Percentiles rank a stretch among this genome's conserved stretches.
These are phyloP conservation scores for Cyphomyrus plagiostoma DNA, from an alignment of 2,113 vertebrate species.

Conservation along the genomic window DNA sequence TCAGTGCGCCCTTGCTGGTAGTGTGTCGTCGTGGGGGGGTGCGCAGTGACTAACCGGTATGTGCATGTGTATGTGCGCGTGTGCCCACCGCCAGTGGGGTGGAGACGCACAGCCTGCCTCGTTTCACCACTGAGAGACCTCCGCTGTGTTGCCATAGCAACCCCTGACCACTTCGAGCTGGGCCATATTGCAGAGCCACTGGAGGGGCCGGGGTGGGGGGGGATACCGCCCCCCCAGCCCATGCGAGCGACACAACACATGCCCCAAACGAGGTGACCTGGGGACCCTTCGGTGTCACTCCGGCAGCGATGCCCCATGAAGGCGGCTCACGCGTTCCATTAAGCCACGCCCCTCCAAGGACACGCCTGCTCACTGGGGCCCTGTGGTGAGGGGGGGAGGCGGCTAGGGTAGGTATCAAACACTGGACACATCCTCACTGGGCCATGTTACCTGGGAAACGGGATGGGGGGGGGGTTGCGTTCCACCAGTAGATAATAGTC, in stretches of 20 bases:
- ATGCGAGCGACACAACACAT: background rate
- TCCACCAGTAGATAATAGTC: conserved; percentile 1
- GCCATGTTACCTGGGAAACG: background rate
- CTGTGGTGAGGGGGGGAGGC: background rate
- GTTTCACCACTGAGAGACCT: conserved; percentile 12
- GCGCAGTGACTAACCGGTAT: background rate
- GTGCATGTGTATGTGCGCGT: background rate
- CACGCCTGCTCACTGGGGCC: background rate
- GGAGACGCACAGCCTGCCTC: background rate
- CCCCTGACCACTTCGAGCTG: conserved; percentile 10
- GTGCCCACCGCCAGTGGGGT: background rate
- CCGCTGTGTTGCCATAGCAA: conserved; percentile 23
- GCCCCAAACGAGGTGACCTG: background rate
- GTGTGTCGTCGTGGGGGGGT: background rate
- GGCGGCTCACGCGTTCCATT: background rate
- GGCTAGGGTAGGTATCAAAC: background rate
- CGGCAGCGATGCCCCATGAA: background rate
- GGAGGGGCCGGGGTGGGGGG: background rate
- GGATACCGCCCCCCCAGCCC: background rate
- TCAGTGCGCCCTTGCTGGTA: background rate
- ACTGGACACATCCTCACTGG: background rate
- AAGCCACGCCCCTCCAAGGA: background rate
- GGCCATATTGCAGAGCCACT: conserved; percentile 17
- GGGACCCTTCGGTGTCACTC: background rate
- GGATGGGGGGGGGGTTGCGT: background rate